Evolutionary conservation across 1,140 invertebrate species (phyloP).

Genomic region (Brachionus paranguensis): DNA sequence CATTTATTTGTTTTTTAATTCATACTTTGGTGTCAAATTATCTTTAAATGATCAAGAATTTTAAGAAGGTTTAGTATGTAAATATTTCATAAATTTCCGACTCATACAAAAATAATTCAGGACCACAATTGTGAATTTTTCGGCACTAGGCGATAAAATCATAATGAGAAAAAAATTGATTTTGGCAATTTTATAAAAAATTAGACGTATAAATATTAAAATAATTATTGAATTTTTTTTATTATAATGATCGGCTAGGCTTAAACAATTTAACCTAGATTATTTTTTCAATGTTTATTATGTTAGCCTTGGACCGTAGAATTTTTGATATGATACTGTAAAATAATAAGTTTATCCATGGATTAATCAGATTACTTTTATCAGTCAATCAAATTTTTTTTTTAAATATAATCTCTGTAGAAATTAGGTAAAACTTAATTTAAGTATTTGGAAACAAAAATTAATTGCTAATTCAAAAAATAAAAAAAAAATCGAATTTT

Average conservation of each 20-base stretch:
- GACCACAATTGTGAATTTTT: background rate
- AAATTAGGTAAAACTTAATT: no score
- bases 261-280: background rate
- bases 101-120: background rate
- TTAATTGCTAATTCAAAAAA: no score
- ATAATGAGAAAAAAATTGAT: background rate
- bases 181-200: background rate
- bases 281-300: background rate
- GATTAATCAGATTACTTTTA: no score
- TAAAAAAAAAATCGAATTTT: no score
- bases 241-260: background rate
- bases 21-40: background rate
- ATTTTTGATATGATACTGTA: no score
- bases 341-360: no score
- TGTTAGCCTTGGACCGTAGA: background rate
- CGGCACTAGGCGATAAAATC: background rate
- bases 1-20: background rate
- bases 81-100: background rate
- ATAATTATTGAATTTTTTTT: background rate
- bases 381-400: no score
- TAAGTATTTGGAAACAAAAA: no score
- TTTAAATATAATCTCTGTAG: no score
- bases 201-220: background rate
- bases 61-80: background rate
- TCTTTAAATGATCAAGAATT: background rate